Base-by-base conservation (phyloP, 2,888 invertebrate genomes). In the Spisula subtruncata region DNA sequence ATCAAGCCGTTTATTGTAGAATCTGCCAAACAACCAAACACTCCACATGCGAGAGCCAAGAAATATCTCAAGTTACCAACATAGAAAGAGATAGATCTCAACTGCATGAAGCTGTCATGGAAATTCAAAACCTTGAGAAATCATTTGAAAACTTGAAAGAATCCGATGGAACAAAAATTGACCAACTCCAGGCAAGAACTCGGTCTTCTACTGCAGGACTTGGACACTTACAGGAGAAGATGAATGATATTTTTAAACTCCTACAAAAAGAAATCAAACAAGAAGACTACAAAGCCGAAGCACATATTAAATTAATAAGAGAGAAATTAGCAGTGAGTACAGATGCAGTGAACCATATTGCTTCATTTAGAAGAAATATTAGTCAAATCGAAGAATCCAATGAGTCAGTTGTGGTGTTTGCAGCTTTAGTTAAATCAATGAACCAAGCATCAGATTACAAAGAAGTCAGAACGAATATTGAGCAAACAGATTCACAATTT, bases 1-100 rank as follows among this genome's bases (percentile, higher is more conserved):
- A 84, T 46, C 48, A 75, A 25, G 71, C 46, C 25, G 84, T 84
- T 16, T 84, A 71, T 51, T 84, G 84, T 51, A 51, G 32, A n/a
- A 51, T 84, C 46, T 84, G 84, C 18, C 71, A 51, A 25, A 48
- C 32, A 18, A 29, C 75, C 4, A 84, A 75, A 32, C 84, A 84
- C n/a, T 75, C 84, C 75, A 51, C 71, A 71, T 84, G 84, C 48
- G 51, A 75, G 8, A 12, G 20, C 29, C 41, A 35, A 48, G 35
- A n/a, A 12, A 84, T 84, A 75, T n/a, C 41, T 48, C 51, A 84
- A n/a, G 32, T 51, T 20, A 14, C 0, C 18, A 48, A 51, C n/a
- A 75, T 32, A 10, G 66, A 75, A 29, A 29, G 18, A 41, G 84
- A 84, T 35, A 46, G 20, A 51, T 25, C 20, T 0, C 51, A 29